Percentiles rank a stretch among this genome's conserved stretches.
Conservation (phyloP, 2,797 vertebrate species). For the Galago senegalensis region DNA sequence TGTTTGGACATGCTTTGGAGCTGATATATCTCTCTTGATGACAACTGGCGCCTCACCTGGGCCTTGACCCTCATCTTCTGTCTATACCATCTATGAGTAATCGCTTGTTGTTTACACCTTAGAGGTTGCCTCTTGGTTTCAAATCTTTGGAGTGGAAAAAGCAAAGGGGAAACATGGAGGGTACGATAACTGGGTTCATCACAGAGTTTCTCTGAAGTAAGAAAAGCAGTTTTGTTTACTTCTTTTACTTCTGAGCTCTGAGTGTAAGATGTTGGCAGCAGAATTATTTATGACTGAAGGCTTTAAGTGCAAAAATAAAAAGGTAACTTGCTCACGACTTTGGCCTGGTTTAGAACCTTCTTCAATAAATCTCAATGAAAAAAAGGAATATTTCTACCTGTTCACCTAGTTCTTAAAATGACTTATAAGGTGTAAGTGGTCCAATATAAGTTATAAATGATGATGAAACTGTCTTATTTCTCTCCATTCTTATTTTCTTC, state of each 20-base stretch:
- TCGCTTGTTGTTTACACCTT: slow-evolving; percentile 28
- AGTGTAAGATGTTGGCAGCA: slow-evolving; percentile 7
- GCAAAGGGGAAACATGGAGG: background rate
- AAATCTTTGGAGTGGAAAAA: slow-evolving; percentile 17
- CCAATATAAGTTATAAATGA: background rate
- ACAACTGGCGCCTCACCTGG: background rate
- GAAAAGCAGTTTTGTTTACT: slow-evolving; percentile 30
- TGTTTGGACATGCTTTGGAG: slow-evolving; percentile 50
- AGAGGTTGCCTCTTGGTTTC: slow-evolving; percentile 29
- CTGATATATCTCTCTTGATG: slow-evolving; percentile 47
- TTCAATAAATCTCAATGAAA: slow-evolving; percentile 23
- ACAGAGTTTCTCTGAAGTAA: slow-evolving; percentile 54
- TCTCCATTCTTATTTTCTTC: background rate
- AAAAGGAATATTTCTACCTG: slow-evolving; percentile 4
- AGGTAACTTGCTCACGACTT: background rate
- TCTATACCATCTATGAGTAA: slow-evolving; percentile 32
- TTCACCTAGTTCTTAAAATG: slow-evolving; percentile 54
- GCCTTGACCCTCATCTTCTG: slow-evolving; percentile 42
- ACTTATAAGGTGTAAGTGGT: background rate
- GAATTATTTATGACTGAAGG: slow-evolving; percentile 53
- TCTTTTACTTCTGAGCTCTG: slow-evolving; percentile 54
- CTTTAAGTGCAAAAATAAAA: slow-evolving; percentile 48
- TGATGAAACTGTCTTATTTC: background rate
- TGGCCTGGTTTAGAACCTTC: background rate
- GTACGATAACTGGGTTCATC: slow-evolving; percentile 8